phyloP scores from a whole-genome alignment of 2,888 invertebrate genomes.

The Hypselothyrea guttata region DNA sequence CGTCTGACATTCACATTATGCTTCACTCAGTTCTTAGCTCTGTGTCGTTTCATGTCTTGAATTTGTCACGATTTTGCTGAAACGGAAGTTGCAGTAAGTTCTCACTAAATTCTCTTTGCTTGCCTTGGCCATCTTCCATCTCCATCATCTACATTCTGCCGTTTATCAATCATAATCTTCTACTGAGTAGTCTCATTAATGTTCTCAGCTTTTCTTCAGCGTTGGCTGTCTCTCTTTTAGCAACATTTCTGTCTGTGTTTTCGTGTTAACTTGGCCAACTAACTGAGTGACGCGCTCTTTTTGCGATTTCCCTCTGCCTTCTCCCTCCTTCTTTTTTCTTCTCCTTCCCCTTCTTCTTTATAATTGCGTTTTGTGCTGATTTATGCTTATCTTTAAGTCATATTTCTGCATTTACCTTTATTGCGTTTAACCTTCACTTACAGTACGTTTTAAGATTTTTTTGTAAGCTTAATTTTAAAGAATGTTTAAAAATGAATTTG shows the following conservation, averaged over 20 bases:
- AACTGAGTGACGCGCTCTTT: no score
- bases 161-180: constrained; percentile 72
- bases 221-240: constrained; percentile 13
- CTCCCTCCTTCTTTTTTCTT: no score
- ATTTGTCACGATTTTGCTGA: constrained; percentile 66
- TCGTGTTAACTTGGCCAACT: not conserved
- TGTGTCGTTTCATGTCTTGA: constrained; percentile 25
- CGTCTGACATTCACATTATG: constrained; percentile 64
- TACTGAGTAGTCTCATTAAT: constrained; percentile 64
- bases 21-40: constrained; percentile 9
- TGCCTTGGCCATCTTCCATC: constrained; percentile 6
- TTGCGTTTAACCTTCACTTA: constrained; percentile 9
- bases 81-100: constrained; percentile 35
- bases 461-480: no score
- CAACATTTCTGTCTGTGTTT: not conserved
- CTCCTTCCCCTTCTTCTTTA: constrained; percentile 19
- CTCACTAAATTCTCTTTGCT: not conserved
- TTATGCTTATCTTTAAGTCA: constrained; percentile 69
- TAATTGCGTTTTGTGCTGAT: constrained; percentile 71
- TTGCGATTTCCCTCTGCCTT: no score
- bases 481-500: no score
- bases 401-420: constrained; percentile 72
- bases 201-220: constrained; percentile 40
- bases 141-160: constrained; percentile 6
- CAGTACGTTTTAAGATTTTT: no score